Base-by-base conservation (phyloP, 2,113 vertebrate species). In the Lampris megalopsis region DNA sequence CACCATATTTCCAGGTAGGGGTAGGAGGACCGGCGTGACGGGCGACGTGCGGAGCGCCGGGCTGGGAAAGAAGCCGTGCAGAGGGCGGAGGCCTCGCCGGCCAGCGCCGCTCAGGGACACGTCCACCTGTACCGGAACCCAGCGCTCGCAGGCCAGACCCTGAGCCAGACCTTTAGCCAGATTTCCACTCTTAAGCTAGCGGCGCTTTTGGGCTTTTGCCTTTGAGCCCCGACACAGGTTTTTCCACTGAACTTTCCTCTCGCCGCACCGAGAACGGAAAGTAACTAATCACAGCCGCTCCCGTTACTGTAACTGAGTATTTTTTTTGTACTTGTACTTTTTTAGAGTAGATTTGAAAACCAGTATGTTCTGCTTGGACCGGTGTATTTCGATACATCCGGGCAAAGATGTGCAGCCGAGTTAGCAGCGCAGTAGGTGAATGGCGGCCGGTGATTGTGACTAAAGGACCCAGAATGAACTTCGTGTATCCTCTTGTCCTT, bases 1-100 rank as follows among this genome's bases (percentile, higher is more conserved):
- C 84, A 81, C 54, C 67, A 67, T 79, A 88, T 78, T 68, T 80
- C 42, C 72, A 38, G 43, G 40, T 40, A 65, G 67, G 41, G 36
- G 59, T 24, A 37, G n/a, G 47, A 68, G 83, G 76, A 77, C 60
- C 52, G 81, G 72, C 63, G 70, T 24, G 72, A 53, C 65, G 47
- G 52, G 42, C 59, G 9, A 24, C 11, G 1, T 11, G 24, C 13
- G 13, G 52, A 54, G 24, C 9, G 1, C 11, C 10, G 13, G 52
- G 24, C 24, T 24, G 24, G 13, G 52, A 11, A 54, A 54, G 52
- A 53, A 9, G 24, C 52, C 13, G 52, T 6, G 52, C 52, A 24
- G 24, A 24, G 36, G 24, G 24, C 24, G 24, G 24, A 24, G 24
- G 0, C 24, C 24, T 24, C 24, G 24, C 24, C 24, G 24, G 24